phyloP scores from a whole-genome alignment of 1,140 invertebrate species.

The Platyura marginata region DNA sequence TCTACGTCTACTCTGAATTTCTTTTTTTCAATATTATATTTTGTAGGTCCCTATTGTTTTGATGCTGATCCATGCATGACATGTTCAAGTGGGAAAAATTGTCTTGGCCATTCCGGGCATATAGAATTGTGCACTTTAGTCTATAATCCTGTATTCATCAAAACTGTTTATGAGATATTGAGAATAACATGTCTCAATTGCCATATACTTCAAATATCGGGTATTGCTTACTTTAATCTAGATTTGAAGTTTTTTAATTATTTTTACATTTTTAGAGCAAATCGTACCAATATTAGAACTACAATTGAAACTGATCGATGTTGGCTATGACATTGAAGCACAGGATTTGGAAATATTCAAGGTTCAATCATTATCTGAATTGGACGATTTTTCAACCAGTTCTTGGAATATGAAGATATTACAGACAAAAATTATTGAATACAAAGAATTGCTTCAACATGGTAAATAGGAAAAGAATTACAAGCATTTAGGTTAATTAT shows the following conservation, averaged over 20 bases:
- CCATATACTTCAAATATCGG: slow-evolving; percentile 46
- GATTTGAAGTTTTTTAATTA: too few relatives aligned
- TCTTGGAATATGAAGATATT: neutral
- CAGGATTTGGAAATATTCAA: slow-evolving; percentile 39
- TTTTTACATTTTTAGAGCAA: too few relatives aligned
- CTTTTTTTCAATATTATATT: too few relatives aligned
- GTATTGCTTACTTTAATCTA: too few relatives aligned
- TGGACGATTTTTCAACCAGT: neutral
- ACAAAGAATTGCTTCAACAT: too few relatives aligned
- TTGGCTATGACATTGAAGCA: slow-evolving; percentile 53
- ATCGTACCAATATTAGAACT: too few relatives aligned
- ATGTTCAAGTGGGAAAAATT: slow-evolving; percentile 27
- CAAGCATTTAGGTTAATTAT: too few relatives aligned
- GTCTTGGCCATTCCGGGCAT: slow-evolving; percentile 89
- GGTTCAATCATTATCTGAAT: slow-evolving; percentile 21
- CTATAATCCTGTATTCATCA: slow-evolving; percentile 82
- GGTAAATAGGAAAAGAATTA: too few relatives aligned
- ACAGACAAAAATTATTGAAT: too few relatives aligned
- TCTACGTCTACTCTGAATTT: too few relatives aligned
- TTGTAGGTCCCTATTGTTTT: neutral
- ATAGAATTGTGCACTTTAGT: slow-evolving; percentile 82
- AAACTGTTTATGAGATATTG: slow-evolving; percentile 45
- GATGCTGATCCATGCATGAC: neutral
- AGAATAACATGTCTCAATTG: slow-evolving; percentile 52
- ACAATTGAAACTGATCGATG: slow-evolving; percentile 59